These are phyloP conservation scores for Drosophila bocki DNA, from an alignment of 1,140 invertebrate genomes.

Conservation along the genomic window DNA sequence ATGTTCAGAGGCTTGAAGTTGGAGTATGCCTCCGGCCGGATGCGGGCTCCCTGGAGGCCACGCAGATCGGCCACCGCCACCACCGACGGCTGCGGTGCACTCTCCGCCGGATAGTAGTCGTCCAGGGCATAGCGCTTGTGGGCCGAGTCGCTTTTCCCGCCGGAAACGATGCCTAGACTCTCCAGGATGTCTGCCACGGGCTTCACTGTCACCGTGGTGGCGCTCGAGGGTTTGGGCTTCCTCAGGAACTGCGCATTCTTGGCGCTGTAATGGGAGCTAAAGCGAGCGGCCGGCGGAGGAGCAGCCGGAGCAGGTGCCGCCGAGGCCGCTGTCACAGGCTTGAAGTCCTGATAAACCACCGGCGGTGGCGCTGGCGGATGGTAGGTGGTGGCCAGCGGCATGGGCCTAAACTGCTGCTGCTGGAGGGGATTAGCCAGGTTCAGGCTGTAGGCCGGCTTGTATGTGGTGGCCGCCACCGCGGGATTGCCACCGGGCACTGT, in stretches of 20 bases:
- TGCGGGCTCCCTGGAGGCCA: conserved; percentile 65
- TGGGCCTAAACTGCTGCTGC: conserved; percentile 32
- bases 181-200: conserved; percentile 79
- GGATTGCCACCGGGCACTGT: conserved; percentile 61
- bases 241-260: conserved; percentile 75
- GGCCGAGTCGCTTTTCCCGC: conserved; percentile 26
- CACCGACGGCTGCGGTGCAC: conserved; percentile 69
- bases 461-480: conserved; percentile 75
- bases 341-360: conserved; percentile 71
- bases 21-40: conserved; percentile 75
- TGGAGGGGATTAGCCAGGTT: conserved; percentile 15
- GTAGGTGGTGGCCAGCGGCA: conserved; percentile 76
- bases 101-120: conserved; percentile 78
- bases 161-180: conserved; percentile 75
- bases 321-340: conserved; percentile 43
- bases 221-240: conserved; percentile 41
- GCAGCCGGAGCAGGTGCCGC: background rate
- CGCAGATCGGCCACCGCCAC: conserved; percentile 70
- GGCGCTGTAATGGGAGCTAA: conserved; percentile 82
- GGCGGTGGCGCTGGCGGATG: conserved; percentile 72
- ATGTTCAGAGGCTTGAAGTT: conserved; percentile 82
- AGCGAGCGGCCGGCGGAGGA: conserved; percentile 39
- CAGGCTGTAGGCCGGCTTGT: conserved; percentile 64
- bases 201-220: conserved; percentile 57
- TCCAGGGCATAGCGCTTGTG: conserved; percentile 74